Evolutionary conservation across 2,888 invertebrate species (phyloP).

Genomic region (Eulithis testata): DNA sequence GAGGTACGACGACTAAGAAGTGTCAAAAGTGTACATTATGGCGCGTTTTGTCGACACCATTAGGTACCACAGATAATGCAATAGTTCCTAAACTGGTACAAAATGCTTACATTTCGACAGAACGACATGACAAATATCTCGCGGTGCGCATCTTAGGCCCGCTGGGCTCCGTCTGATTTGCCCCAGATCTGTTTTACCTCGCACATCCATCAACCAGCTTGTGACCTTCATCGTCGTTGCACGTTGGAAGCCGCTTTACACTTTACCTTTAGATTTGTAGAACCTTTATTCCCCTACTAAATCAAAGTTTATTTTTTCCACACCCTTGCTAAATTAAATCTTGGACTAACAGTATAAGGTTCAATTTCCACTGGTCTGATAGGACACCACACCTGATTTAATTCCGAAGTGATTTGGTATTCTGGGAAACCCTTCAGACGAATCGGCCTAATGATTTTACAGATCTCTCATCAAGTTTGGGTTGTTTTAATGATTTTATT

Average conservation of each 20-base stretch:
- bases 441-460: conserved; percentile 28
- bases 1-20: no score
- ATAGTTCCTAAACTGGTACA: no score
- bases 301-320: not conserved
- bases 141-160: no score
- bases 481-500: conserved; percentile 26
- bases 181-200: no score
- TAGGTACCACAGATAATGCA: no score
- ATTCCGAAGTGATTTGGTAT: conserved; percentile 23
- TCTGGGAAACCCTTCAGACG: conserved; percentile 22
- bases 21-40: no score
- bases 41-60: no score
- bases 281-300: not conserved
- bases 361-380: conserved; percentile 1
- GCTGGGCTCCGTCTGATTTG: no score
- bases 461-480: conserved; percentile 15
- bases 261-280: not conserved
- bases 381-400: not conserved
- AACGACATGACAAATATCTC: no score
- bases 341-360: not conserved
- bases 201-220: no score
- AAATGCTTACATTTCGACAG: no score
- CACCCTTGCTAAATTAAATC: not conserved
- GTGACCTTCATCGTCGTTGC: no score
- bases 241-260: not conserved